A percentile compares a stretch with the other conserved stretches of the same genome.
phyloP scores from a whole-genome alignment of 2,113 vertebrate genomes.

The Dasyurus viverrinus region DNA sequence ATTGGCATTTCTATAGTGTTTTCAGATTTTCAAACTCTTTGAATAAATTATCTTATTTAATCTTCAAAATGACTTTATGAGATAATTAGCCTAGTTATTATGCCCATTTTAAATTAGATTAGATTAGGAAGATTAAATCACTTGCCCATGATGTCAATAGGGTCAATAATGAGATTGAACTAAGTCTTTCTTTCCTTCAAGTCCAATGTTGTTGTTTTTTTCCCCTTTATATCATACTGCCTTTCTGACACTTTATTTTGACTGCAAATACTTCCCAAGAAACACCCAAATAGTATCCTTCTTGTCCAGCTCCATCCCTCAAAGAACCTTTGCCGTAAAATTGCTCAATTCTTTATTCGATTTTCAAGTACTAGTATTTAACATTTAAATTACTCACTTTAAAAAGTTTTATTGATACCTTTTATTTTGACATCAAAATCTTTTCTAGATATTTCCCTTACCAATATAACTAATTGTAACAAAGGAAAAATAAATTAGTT shows the following conservation, averaged over 20 bases:
- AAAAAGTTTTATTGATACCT: background rate
- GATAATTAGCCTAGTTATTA: background rate
- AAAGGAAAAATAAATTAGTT: background rate
- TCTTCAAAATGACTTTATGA: background rate
- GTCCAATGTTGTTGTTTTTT: background rate
- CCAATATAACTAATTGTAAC: background rate
- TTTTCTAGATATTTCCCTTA: background rate
- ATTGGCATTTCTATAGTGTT: background rate
- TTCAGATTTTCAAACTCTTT: background rate
- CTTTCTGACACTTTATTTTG: background rate
- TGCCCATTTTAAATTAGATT: background rate
- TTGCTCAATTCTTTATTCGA: background rate
- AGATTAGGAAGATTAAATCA: background rate
- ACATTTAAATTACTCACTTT: background rate
- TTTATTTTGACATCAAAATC: background rate
- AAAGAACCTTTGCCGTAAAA: background rate
- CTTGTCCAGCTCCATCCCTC: background rate
- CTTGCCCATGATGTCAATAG: background rate
- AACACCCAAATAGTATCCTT: background rate
- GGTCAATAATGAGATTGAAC: background rate
- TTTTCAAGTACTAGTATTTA: background rate
- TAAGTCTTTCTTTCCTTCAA: background rate
- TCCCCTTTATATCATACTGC: background rate
- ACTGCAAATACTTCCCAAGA: background rate
- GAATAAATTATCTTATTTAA: background rate